phyloP scores from a whole-genome alignment of 2,888 invertebrate genomes.

The Corbicula japonica region DNA sequence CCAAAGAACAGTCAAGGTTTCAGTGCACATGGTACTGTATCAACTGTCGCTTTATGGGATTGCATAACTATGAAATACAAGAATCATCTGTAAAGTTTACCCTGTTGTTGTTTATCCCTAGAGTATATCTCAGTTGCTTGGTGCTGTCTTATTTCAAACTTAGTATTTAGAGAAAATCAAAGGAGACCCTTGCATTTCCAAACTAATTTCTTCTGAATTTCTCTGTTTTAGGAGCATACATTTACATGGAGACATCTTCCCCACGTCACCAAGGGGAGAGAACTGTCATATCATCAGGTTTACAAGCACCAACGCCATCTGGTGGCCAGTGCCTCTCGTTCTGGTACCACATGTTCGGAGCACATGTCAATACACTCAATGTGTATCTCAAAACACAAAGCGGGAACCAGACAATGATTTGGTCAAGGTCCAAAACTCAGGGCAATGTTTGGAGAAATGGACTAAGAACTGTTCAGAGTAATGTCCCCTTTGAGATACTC shows the following conservation, averaged over 20 bases:
- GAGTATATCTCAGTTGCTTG: no score
- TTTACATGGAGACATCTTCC: constrained; percentile 82
- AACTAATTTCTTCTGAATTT: no score
- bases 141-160: no score
- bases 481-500: constrained; percentile 75
- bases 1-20: no score
- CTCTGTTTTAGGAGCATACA: constrained; percentile 80
- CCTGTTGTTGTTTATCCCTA: no score
- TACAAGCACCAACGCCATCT: constrained; percentile 63
- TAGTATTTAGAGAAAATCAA: no score
- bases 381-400: constrained; percentile 69
- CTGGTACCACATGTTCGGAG: constrained; percentile 85
- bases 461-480: constrained; percentile 69
- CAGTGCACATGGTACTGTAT: no score
- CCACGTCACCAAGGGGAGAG: constrained; percentile 74
- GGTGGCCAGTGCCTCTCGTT: constrained; percentile 79
- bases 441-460: constrained; percentile 80
- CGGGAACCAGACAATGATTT: constrained; percentile 72
- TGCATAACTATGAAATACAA: no score
- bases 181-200: no score
- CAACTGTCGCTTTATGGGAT: no score
- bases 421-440: constrained; percentile 78
- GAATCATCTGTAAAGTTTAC: no score
- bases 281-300: constrained; percentile 73
- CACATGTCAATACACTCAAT: constrained; percentile 78